Conservation (phyloP, 92 coral and sea anemone species). For the Pocillopora grandis region DNA sequence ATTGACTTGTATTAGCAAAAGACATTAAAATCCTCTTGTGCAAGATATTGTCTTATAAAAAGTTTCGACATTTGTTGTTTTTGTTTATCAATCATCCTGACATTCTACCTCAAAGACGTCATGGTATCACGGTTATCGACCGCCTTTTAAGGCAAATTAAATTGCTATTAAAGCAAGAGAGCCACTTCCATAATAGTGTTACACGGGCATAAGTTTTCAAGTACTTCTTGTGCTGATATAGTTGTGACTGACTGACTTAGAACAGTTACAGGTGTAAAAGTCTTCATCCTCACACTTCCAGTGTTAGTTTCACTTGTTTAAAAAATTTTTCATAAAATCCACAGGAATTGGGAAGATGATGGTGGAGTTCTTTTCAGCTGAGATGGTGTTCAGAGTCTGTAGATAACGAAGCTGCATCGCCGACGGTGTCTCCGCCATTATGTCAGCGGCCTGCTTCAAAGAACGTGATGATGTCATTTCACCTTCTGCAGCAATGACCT, state of each 20-base stretch:
- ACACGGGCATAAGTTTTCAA: background rate
- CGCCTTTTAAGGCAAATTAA: slow-evolving; percentile 8
- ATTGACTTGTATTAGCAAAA: no score
- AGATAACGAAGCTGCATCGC: slow-evolving; percentile 94
- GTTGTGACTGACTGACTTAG: background rate
- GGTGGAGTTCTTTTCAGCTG: slow-evolving; percentile 97
- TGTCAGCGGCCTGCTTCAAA: slow-evolving; percentile 86
- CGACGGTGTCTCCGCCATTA: slow-evolving; percentile 79
- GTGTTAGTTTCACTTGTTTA: slow-evolving; percentile 21
- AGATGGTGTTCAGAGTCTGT: slow-evolving; percentile 87
- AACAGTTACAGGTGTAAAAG: background rate
- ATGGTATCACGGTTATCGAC: background rate
- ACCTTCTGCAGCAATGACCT: slow-evolving; percentile 93
- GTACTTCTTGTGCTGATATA: background rate
- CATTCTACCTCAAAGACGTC: no score
- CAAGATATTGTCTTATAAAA: no score
- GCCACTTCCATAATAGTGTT: background rate
- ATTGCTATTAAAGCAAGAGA: slow-evolving; percentile 13
- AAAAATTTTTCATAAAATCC: slow-evolving; percentile 48
- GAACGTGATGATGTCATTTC: slow-evolving; percentile 88
- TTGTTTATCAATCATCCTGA: no score
- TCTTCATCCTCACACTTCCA: background rate
- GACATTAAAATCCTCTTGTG: no score
- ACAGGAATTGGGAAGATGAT: slow-evolving; percentile 90
- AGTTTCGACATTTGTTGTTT: no score